Evolutionary conservation across 2,113 vertebrate species (phyloP).

Genomic region (Plecotus auritus): DNA sequence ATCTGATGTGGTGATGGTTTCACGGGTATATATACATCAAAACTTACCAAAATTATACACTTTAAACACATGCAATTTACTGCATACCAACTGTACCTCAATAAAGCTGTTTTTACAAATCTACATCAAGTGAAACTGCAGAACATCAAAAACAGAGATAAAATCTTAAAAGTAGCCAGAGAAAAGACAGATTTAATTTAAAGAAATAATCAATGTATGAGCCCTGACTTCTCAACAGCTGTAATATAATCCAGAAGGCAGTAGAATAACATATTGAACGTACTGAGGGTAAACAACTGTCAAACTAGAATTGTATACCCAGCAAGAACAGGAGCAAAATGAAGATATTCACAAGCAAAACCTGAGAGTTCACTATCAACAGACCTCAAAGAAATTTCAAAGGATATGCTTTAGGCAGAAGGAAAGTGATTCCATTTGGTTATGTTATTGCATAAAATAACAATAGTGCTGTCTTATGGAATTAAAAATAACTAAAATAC

Average conservation of each 20-base stretch:
- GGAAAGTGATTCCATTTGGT: background rate
- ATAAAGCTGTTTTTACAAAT: conserved; percentile 6
- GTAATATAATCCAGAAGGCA: background rate
- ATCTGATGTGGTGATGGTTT: background rate
- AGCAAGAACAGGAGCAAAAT: background rate
- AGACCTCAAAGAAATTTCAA: background rate
- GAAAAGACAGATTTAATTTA: conserved; percentile 19
- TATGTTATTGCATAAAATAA: background rate
- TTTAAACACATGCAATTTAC: background rate
- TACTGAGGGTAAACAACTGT: background rate
- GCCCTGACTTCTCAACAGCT: background rate
- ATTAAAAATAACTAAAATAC: background rate
- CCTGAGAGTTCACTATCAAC: background rate
- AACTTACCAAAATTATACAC: background rate
- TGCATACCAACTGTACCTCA: background rate
- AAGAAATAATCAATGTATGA: background rate
- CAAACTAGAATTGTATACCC: background rate
- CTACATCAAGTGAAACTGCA: background rate
- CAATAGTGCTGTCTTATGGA: background rate
- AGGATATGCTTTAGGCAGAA: background rate
- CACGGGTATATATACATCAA: background rate
- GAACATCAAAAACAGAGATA: background rate
- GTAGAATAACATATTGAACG: background rate
- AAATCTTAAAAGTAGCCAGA: conserved; percentile 12
- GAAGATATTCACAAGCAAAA: background rate